Percentiles rank a stretch among this genome's conserved stretches.
These are phyloP conservation scores for Urosaurus nigricauda DNA, from an alignment of 2,797 vertebrate species.

Conservation along the genomic window DNA sequence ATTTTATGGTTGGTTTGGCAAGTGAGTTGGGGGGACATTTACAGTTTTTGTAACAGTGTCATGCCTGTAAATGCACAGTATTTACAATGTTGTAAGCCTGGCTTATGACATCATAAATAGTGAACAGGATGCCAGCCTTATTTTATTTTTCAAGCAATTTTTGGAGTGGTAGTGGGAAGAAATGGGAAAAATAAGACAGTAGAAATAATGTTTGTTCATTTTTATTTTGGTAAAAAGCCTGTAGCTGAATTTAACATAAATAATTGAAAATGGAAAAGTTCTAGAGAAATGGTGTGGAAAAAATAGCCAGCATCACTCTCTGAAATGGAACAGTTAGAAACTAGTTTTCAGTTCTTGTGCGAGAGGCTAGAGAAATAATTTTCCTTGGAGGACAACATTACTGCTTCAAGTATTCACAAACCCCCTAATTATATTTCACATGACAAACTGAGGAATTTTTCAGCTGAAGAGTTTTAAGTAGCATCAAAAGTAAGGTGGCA, in stretches of 20 bases:
- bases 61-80: no score
- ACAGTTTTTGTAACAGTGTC: no score
- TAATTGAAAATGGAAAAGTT: slow-evolving; percentile 67
- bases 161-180: no score
- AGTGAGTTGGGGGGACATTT: no score
- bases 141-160: no score
- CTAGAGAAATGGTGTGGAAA: slow-evolving; percentile 60
- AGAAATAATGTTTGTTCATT: slow-evolving; percentile 55
- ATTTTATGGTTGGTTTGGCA: no score
- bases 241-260: slow-evolving; percentile 63
- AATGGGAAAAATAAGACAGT: slow-evolving; percentile 17
- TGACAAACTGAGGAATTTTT: background rate
- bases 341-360: slow-evolving; percentile 56
- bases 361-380: slow-evolving; percentile 14
- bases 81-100: no score
- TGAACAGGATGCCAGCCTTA: no score
- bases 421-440: background rate
- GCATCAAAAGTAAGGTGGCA: background rate
- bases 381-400: slow-evolving; percentile 22
- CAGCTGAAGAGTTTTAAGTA: background rate
- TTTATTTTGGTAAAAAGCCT: slow-evolving; percentile 60
- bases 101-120: no score
- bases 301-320: slow-evolving; percentile 49
- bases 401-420: background rate
- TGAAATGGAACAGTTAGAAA: slow-evolving; percentile 65